Evolutionary conservation across 2,888 invertebrate genomes (phyloP).

Genomic region (Mayetiola destructor): DNA sequence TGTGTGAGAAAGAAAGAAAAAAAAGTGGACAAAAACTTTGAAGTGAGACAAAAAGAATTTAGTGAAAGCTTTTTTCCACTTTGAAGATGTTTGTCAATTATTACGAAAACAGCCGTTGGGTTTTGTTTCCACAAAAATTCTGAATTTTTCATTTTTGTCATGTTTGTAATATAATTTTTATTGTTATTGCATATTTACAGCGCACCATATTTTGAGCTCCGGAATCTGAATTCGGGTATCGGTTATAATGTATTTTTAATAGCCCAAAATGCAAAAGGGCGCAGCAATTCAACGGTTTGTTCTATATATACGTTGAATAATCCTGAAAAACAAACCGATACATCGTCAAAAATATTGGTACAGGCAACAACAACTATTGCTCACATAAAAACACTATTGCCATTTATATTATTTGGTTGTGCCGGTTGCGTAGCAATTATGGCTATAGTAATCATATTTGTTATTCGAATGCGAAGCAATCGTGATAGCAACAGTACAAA

Average conservation of each 20-base stretch:
- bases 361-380: conserved; percentile 33
- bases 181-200: conserved; percentile 22
- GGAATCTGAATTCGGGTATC: conserved; percentile 50
- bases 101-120: too few species aligned
- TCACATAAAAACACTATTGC: conserved; percentile 41
- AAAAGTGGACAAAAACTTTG: too few species aligned
- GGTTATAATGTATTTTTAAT: conserved; percentile 53
- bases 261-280: conserved; percentile 57
- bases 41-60: too few species aligned
- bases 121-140: background rate
- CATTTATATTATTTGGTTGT: conserved; percentile 37
- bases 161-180: background rate
- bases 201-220: conserved; percentile 48
- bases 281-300: conserved; percentile 48
- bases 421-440: conserved; percentile 40
- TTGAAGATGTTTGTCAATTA: too few species aligned
- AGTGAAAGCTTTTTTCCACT: too few species aligned
- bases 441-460: conserved; percentile 38
- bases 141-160: background rate
- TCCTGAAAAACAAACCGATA: conserved; percentile 52
- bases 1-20: background rate
- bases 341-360: conserved; percentile 24
- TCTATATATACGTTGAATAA: conserved; percentile 58
- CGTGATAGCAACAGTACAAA: background rate
- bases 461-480: conserved; percentile 36